Percentiles rank a stretch among this genome's conserved stretches.
Evolutionary conservation across 1,140 invertebrate species (phyloP).

Genomic region (Hyposmocoma kahamanoa): DNA sequence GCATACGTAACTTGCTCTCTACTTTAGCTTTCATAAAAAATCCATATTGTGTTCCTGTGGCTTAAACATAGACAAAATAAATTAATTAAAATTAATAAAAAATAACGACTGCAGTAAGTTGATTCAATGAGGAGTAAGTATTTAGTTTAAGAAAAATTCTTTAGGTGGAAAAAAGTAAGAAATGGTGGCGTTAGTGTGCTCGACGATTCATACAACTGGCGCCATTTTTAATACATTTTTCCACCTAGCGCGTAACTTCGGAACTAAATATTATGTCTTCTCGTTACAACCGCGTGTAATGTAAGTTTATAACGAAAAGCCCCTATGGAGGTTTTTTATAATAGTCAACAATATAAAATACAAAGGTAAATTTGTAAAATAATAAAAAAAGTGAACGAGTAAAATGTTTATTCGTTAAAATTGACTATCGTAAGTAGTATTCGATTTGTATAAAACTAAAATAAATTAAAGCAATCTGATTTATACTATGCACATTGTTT

Average conservation of each 20-base stretch:
- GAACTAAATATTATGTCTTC: too few relatives aligned
- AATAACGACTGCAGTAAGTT: constrained; percentile 61
- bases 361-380: constrained; percentile 72
- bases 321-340: constrained; percentile 74
- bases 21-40: not conserved
- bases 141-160: too few relatives aligned
- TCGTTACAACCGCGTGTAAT: constrained; percentile 55
- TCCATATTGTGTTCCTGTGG: constrained; percentile 63
- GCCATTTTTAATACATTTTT: too few relatives aligned
- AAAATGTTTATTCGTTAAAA: constrained; percentile 70
- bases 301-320: constrained; percentile 69
- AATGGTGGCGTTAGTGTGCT: too few relatives aligned
- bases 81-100: constrained; percentile 51
- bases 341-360: constrained; percentile 61
- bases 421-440: constrained; percentile 70
- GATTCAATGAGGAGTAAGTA: too few relatives aligned
- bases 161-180: too few relatives aligned
- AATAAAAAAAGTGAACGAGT: constrained; percentile 67
- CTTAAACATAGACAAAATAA: constrained; percentile 48
- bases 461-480: constrained; percentile 73
- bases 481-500: constrained; percentile 62
- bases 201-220: too few relatives aligned
- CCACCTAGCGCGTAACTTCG: too few relatives aligned
- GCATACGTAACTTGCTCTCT: too few relatives aligned
- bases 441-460: constrained; percentile 75